Evolutionary conservation across 2,888 invertebrate species (phyloP).

Genomic region (Drosophila flavopinicola): DNA sequence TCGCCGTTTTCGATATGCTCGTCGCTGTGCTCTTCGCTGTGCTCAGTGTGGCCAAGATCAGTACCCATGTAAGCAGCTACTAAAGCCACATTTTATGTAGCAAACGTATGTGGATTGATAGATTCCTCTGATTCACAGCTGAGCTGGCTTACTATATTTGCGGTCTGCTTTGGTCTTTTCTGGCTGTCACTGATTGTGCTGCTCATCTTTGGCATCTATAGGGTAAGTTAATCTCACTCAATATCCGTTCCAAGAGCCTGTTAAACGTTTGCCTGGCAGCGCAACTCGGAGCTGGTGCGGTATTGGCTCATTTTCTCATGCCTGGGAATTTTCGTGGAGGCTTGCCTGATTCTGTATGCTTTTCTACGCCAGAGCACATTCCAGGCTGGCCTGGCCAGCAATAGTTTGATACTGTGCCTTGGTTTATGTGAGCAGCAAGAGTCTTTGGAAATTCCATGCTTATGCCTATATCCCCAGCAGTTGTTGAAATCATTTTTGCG

Average conservation of each 20-base stretch:
- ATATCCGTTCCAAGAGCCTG: not conserved
- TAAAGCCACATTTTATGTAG: too few relatives aligned
- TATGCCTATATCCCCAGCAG: conserved; percentile 12
- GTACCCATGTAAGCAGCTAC: conserved; percentile 42
- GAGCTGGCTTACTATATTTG: conserved; percentile 65
- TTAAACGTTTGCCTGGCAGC: conserved; percentile 21
- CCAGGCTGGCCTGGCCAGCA: conserved; percentile 43
- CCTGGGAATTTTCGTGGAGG: conserved; percentile 50
- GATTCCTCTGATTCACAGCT: conserved; percentile 35
- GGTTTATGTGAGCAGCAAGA: conserved; percentile 43
- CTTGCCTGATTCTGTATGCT: conserved; percentile 50
- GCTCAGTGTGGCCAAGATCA: conserved; percentile 39
- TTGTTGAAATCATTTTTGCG: conserved; percentile 55
- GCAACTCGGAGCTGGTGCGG: conserved; percentile 29
- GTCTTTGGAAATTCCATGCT: not conserved
- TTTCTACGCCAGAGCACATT: conserved; percentile 30
- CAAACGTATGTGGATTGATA: not conserved
- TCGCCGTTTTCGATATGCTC: conserved; percentile 61
- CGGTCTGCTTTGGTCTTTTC: conserved; percentile 51
- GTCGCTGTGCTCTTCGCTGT: conserved; percentile 50
- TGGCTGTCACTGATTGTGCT: conserved; percentile 58
- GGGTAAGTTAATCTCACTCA: conserved; percentile 28
- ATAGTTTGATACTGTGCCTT: conserved; percentile 31
- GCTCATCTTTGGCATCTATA: conserved; percentile 53
- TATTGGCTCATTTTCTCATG: conserved; percentile 60